Evolutionary conservation across 2,888 invertebrate species (phyloP).

Genomic region (Eupithecia subumbrata): DNA sequence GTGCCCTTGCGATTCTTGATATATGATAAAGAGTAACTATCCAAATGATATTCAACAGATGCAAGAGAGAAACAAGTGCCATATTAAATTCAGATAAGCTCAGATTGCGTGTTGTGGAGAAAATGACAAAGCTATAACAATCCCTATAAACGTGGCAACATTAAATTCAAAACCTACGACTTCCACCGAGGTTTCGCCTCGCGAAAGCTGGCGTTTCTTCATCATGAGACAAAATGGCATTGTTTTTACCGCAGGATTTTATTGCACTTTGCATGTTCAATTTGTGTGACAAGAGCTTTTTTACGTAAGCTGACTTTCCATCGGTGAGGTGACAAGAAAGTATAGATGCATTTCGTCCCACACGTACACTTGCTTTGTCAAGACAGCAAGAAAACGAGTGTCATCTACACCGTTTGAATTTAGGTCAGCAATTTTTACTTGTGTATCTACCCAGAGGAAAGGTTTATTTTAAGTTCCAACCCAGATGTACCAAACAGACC

Average conservation of each 20-base stretch:
- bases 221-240: constrained; percentile 39
- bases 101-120: constrained; percentile 8
- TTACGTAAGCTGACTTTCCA: constrained; percentile 49
- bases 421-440: neutral
- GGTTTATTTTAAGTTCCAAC: neutral
- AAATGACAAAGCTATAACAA: constrained; percentile 15
- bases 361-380: constrained; percentile 17
- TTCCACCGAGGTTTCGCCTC: constrained; percentile 32
- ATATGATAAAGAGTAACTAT: neutral
- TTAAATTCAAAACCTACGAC: constrained; percentile 19
- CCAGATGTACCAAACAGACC: no score
- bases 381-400: neutral
- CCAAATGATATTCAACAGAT: neutral
- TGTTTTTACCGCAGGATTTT: constrained; percentile 39
- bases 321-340: constrained; percentile 36
- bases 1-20: neutral
- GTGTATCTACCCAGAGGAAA: neutral
- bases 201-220: constrained; percentile 42
- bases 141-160: constrained; percentile 20
- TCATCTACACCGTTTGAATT: neutral
- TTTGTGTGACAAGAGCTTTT: constrained; percentile 53
- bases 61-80: constrained; percentile 13
- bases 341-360: constrained; percentile 34
- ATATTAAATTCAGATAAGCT: neutral
- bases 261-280: constrained; percentile 51